A percentile compares a stretch with the other conserved stretches of the same genome.
phyloP scores from a whole-genome alignment of 2,888 invertebrate species.

The Tetanocera ferruginea region DNA sequence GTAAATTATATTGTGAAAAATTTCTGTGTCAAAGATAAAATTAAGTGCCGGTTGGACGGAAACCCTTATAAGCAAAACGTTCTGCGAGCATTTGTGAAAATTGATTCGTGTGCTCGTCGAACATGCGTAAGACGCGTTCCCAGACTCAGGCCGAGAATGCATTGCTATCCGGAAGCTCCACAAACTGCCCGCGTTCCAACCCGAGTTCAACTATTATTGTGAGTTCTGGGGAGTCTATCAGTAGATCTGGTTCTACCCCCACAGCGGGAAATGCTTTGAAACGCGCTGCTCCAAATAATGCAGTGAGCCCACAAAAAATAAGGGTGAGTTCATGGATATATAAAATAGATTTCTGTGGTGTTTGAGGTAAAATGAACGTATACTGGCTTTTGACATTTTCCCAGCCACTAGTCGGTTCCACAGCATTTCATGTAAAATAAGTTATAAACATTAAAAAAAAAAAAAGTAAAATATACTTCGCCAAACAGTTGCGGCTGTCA shows the following conservation, averaged over 20 bases:
- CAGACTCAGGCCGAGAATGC: conserved; percentile 69
- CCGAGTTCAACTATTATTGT: conserved; percentile 38
- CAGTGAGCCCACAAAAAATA: conserved; percentile 46
- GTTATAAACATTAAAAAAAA: no score
- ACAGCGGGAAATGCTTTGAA: conserved; percentile 42
- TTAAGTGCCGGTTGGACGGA: background rate
- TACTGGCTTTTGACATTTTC: background rate
- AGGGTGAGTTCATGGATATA: conserved; percentile 46
- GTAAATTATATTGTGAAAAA: conserved; percentile 4
- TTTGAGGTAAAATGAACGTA: background rate
- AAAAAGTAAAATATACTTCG: background rate
- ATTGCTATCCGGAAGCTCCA: conserved; percentile 46
- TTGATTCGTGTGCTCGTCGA: background rate
- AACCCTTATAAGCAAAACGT: background rate
- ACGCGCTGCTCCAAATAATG: conserved; percentile 40
- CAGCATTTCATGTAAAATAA: no score
- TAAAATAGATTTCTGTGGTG: background rate
- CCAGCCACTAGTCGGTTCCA: background rate
- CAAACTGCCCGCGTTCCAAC: conserved; percentile 37
- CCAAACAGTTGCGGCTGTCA: conserved; percentile 4
- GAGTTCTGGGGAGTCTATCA: conserved; percentile 35
- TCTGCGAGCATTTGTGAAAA: conserved; percentile 2
- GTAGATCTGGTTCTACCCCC: conserved; percentile 5
- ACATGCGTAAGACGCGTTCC: conserved; percentile 69
- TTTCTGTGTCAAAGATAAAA: background rate